Base-by-base conservation (phyloP, 2,797 vertebrate species). In the Lagocephalus sceleratus region DNA sequence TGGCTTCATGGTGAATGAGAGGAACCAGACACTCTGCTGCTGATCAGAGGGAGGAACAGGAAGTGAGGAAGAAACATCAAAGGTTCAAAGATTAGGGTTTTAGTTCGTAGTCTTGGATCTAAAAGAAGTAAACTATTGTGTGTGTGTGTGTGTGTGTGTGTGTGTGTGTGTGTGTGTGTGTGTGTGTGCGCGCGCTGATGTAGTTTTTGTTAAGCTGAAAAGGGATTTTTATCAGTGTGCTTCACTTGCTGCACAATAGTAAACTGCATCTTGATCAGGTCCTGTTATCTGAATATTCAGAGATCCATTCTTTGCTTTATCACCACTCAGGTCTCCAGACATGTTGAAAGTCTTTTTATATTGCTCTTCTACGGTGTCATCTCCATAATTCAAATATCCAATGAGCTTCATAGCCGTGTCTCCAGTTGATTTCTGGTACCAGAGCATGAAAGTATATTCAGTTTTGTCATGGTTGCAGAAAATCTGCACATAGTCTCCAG, bases 201-300 rank as follows among this genome's bases (percentile, higher is more conserved):
- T 43, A n/a, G n/a, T n/a, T 54, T 54, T 43, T 43, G 51, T 43
- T 5, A 2, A 20, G 51, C 1, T 20, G 2, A 29, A 12, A 43
- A 22, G 39, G 40, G n/a, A 29, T 20, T 73, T 60, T 51, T 65
- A 57, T 62, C 60, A 59, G 0, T 6, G 76, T 80, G 71, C 60
- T 48, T 68, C 3, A 0, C 35, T 54, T 0, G 74, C 78, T 70
- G 65, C 72, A 62, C 76, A 78, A 49, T 67, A 79, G 9, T 81
- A 79, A 1, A 51, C 56, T 15, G 11, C 72, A 20, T 32, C 60
- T 19, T 71, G 43, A 1, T 56, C 20, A 5, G 1, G 0, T 2
- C 3, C 15, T 38, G 7, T 1, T 1, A 17, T 15, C 4, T 39
- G 0, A 2, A 76, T 1, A 0, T 12, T 23, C 0, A 74, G 72